Evolutionary conservation across 2,888 invertebrate species (phyloP).

Genomic region (Sicus ferrugineus): DNA sequence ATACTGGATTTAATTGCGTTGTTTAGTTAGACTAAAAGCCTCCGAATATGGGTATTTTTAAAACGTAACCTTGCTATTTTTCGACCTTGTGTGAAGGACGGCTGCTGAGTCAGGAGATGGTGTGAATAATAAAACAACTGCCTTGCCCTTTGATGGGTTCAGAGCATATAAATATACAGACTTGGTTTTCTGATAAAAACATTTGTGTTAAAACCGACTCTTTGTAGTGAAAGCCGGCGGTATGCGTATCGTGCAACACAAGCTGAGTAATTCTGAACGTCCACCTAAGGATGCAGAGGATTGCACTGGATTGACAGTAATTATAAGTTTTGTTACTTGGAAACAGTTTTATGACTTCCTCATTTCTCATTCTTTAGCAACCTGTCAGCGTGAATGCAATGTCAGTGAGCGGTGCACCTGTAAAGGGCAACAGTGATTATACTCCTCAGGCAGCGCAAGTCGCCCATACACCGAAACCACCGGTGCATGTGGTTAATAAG

Average conservation of each 20-base stretch:
- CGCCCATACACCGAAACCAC: conserved; percentile 82
- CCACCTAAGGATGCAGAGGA: conserved; percentile 76
- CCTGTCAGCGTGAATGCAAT: conserved; percentile 72
- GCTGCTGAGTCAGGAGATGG: too few species aligned
- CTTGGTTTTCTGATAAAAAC: too few species aligned
- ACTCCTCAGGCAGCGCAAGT: conserved; percentile 87
- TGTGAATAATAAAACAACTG: too few species aligned
- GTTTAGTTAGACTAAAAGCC: too few species aligned
- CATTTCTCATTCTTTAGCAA: conserved; percentile 52
- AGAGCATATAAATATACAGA: too few species aligned
- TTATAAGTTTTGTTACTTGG: background rate
- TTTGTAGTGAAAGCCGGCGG: conserved; percentile 86
- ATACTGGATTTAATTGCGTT: conserved; percentile 18
- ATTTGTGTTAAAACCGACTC: too few species aligned
- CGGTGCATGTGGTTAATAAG: conserved; percentile 71
- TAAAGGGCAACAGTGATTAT: conserved; percentile 86
- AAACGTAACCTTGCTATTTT: too few species aligned
- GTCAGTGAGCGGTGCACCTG: conserved; percentile 80
- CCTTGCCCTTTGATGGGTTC: too few species aligned
- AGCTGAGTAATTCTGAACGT: conserved; percentile 72
- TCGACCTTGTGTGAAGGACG: too few species aligned
- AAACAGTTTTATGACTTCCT: background rate
- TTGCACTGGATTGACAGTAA: conserved; percentile 75
- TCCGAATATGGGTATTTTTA: too few species aligned
- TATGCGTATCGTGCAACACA: conserved; percentile 91